Conservation (phyloP, 1,140 invertebrate species). For the Eumeta japonica region DNA sequence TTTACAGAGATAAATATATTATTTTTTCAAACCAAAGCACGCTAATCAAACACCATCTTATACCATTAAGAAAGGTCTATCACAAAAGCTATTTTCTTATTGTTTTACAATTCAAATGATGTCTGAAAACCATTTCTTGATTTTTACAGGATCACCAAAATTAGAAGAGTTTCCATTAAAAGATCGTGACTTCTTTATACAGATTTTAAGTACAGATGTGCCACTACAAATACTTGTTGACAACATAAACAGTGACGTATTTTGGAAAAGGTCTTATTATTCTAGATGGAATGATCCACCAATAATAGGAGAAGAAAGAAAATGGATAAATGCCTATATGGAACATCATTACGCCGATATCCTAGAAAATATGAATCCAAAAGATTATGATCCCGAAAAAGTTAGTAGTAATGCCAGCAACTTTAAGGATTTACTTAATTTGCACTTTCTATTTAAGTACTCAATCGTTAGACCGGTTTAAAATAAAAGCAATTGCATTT, state of each 20-base stretch:
- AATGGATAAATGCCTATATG: conserved; percentile 51
- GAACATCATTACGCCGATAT: conserved; percentile 47
- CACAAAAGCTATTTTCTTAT: no score
- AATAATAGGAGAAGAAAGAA: conserved; percentile 25
- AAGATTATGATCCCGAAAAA: conserved; percentile 52
- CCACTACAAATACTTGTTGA: conserved; percentile 46
- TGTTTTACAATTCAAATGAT: neutral
- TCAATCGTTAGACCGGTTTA: no score
- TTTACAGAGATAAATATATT: neutral
- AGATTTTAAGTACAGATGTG: conserved; percentile 44
- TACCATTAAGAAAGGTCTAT: no score
- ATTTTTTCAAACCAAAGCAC: no score
- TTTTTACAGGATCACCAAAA: conserved; percentile 28
- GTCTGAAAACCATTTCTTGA: conserved; percentile 9
- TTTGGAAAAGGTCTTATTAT: conserved; percentile 51
- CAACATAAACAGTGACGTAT: conserved; percentile 51
- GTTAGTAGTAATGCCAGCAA: conserved; percentile 15
- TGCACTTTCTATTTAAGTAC: no score
- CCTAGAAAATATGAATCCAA: conserved; percentile 53
- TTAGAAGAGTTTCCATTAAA: conserved; percentile 36
- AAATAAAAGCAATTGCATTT: no score
- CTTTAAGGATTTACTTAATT: conserved; percentile 3
- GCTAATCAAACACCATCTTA: no score
- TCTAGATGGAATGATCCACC: conserved; percentile 40
- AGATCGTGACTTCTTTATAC: conserved; percentile 45